Base-by-base conservation (phyloP, 2,888 invertebrate genomes). In the Diabrotica balteata region DNA sequence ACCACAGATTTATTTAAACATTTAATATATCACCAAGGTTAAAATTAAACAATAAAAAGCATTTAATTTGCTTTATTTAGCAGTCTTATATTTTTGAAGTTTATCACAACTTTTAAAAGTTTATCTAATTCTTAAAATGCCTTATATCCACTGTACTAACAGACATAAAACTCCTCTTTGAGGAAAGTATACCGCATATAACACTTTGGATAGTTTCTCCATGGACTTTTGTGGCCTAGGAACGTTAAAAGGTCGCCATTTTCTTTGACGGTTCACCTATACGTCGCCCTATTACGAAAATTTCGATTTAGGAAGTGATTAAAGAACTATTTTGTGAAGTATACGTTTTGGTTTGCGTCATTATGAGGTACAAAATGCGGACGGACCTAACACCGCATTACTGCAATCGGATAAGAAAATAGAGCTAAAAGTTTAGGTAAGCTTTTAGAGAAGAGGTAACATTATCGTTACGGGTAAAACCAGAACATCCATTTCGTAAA, bases 141-240 rank as follows among this genome's bases (percentile, higher is more conserved):
- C 11, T 49, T 10, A 6, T n/a, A 11, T 42, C 54, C 42, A 44
- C 54, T 43, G 54, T 43, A 43, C 43, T 54, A 43, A 62, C 49
- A 43, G 47, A 58, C 58, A 59, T 44, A 50, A 67, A 53, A 57
- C 49, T 46, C 63, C 67, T 58, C 59, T 63, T 63, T 59, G 63
- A 59, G 54, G 51, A 63, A 63, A 49, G 58, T 62, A 67, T 67
- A 59, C 59, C 58, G 61, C 58, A 62, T 61, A 63, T 61, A 63
- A 59, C 63, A 63, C 67, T 63, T 67, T 54, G 59, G 59, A 53
- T 51, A 58, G 54, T 43, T n/a, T 67, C 52, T 62, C 52, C 62
- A 62, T 49, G 43, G 59, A 60, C 53, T 62, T 63, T 67, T 62
- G 67, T 49, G 63, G 63, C 44, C 51, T 44, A 59, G 43, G 43